phyloP scores from a whole-genome alignment of 2,888 invertebrate species.

The Agrotis exclamationis region DNA sequence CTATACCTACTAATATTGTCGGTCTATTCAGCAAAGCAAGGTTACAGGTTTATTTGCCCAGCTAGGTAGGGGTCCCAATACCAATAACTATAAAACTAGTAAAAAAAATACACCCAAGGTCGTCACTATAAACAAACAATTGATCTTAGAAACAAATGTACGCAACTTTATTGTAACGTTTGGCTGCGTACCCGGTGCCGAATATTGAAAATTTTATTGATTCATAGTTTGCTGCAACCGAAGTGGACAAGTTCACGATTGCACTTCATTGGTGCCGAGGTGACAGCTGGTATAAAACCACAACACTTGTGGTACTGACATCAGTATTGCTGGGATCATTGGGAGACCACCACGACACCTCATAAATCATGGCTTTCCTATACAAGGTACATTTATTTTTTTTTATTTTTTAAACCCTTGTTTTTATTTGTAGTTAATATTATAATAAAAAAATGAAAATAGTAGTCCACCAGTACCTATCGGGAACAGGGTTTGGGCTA shows the following conservation, averaged over 20 bases:
- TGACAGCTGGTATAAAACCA: conserved; percentile 86
- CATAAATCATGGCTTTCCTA: conserved; percentile 82
- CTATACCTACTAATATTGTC: background rate
- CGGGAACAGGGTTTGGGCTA: too few relatives aligned
- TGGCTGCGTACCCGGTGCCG: conserved; percentile 78
- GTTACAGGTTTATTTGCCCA: background rate
- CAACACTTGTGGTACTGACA: conserved; percentile 72
- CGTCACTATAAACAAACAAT: conserved; percentile 59
- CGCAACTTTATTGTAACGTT: conserved; percentile 79
- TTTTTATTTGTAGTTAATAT: too few relatives aligned
- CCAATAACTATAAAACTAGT: background rate
- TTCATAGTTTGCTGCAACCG: conserved; percentile 88
- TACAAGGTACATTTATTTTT: conserved; percentile 78
- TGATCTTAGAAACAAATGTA: conserved; percentile 66
- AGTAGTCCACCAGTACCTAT: too few relatives aligned
- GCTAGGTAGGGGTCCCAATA: background rate
- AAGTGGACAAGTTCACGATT: conserved; percentile 83
- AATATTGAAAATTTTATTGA: conserved; percentile 88
- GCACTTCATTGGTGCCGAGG: conserved; percentile 81
- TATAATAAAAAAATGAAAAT: too few relatives aligned
- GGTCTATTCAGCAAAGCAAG: background rate
- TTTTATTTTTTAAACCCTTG: background rate
- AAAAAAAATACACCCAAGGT: conserved; percentile 51
- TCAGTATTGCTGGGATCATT: conserved; percentile 83
- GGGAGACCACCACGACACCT: conserved; percentile 65